A percentile compares a stretch with the other conserved stretches of the same genome.
Conservation (phyloP, 2,113 vertebrate genomes). For the Cryptoleucopteryx plumbea region DNA sequence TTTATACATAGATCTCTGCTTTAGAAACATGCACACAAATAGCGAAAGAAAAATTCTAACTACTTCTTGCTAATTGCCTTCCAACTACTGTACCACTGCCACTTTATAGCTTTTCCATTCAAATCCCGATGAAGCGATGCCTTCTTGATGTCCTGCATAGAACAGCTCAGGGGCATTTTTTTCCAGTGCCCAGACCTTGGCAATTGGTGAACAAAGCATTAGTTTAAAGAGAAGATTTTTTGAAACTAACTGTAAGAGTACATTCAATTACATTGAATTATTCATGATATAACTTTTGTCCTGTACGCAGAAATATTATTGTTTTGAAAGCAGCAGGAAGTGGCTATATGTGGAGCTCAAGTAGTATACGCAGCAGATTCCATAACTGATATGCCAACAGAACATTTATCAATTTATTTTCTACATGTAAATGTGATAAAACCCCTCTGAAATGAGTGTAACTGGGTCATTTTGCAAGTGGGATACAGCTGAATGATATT, state of each 20-base stretch:
- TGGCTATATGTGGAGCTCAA: neutral
- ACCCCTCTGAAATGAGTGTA: neutral
- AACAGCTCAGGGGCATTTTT: neutral
- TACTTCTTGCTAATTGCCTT: neutral
- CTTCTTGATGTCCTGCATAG: neutral
- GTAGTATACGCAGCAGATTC: neutral
- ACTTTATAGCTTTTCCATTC: neutral
- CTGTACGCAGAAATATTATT: neutral
- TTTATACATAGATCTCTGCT: neutral
- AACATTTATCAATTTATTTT: neutral
- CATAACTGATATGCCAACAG: neutral
- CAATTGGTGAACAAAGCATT: neutral
- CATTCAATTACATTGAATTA: neutral
- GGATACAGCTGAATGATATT: neutral
- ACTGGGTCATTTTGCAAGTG: neutral
- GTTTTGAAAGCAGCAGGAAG: neutral
- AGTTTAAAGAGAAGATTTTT: neutral
- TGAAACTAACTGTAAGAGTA: neutral
- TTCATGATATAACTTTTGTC: neutral
- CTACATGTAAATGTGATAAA: neutral
- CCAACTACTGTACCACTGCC: neutral
- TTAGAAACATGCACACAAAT: neutral
- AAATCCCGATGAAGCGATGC: neutral
- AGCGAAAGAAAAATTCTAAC: neutral
- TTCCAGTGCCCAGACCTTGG: neutral